Conservation (phyloP, 2,888 invertebrate species). For the Protodeltote pygarga region DNA sequence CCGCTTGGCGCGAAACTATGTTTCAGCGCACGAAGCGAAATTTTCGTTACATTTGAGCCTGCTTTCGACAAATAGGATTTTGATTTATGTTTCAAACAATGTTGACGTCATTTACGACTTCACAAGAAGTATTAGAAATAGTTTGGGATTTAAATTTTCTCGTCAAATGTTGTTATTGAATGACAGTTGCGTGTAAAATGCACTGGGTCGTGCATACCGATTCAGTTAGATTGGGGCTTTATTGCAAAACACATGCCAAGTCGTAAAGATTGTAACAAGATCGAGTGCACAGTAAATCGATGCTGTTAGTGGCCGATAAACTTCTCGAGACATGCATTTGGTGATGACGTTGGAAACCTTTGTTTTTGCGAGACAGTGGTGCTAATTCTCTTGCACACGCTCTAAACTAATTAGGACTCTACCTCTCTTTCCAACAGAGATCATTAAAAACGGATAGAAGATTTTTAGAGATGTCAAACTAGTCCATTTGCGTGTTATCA, state of each 20-base stretch:
- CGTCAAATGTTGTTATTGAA: too few relatives aligned
- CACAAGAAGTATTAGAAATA: too few relatives aligned
- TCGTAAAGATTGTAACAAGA: slow-evolving; percentile 66
- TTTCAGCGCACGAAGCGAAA: not conserved
- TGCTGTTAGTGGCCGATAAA: slow-evolving; percentile 42
- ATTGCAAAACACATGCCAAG: slow-evolving; percentile 67
- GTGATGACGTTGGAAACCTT: slow-evolving; percentile 23
- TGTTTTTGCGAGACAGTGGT: slow-evolving; percentile 12
- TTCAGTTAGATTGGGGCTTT: slow-evolving; percentile 52
- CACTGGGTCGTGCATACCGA: slow-evolving; percentile 37
- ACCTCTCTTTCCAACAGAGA: too few relatives aligned
- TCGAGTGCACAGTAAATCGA: slow-evolving; percentile 47
- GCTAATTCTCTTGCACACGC: too few relatives aligned
- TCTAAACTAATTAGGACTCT: too few relatives aligned
- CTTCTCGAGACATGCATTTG: slow-evolving; percentile 28
- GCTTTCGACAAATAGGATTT: slow-evolving; percentile 4
- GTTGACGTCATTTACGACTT: slow-evolving; percentile 1
- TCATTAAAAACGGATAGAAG: too few relatives aligned
- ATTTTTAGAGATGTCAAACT: too few relatives aligned
- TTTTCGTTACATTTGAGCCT: slow-evolving; percentile 6
- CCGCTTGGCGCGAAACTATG: not conserved
- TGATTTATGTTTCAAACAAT: slow-evolving; percentile 10
- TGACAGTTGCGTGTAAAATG: slow-evolving; percentile 18
- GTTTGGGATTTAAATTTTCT: too few relatives aligned
- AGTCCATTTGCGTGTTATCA: too few relatives aligned